Percentiles rank a stretch among this genome's conserved stretches.
Conservation (phyloP, 2,888 invertebrate genomes). For the Catotricha subobsoleta region DNA sequence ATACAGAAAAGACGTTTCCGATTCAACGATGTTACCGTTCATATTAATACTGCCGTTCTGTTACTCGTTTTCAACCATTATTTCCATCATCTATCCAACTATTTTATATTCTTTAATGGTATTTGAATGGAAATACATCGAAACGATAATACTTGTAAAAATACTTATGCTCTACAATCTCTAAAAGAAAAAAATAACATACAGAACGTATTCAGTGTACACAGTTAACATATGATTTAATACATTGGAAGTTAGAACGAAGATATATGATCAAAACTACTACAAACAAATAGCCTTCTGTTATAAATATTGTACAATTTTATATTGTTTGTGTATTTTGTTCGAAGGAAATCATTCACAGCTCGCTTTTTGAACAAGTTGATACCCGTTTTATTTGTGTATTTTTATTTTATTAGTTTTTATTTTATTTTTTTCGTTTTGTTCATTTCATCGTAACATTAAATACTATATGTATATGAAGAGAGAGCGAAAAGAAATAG, state of each 20-base stretch:
- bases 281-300: too few relatives aligned
- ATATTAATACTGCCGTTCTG: slow-evolving; percentile 8
- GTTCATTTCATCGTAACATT: background rate
- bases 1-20: slow-evolving; percentile 1
- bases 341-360: background rate
- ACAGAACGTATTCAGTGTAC: too few relatives aligned
- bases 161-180: too few relatives aligned
- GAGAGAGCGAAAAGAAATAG: background rate
- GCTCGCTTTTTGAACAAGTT: background rate
- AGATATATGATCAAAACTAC: too few relatives aligned
- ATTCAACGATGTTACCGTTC: slow-evolving; percentile 8
- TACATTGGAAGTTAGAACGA: too few relatives aligned
- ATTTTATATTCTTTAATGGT: too few relatives aligned
- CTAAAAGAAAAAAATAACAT: too few relatives aligned
- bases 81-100: slow-evolving; percentile 1
- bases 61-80: slow-evolving; percentile 3
- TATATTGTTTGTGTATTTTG: too few relatives aligned
- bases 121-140: too few relatives aligned
- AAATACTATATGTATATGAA: background rate
- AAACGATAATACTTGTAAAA: too few relatives aligned
- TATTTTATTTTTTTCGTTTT: background rate
- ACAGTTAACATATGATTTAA: too few relatives aligned
- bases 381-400: background rate
- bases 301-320: too few relatives aligned
- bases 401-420: background rate